Evolutionary conservation across 1,140 invertebrate species (phyloP).

Genomic region (Teleopsis dalmanni): DNA sequence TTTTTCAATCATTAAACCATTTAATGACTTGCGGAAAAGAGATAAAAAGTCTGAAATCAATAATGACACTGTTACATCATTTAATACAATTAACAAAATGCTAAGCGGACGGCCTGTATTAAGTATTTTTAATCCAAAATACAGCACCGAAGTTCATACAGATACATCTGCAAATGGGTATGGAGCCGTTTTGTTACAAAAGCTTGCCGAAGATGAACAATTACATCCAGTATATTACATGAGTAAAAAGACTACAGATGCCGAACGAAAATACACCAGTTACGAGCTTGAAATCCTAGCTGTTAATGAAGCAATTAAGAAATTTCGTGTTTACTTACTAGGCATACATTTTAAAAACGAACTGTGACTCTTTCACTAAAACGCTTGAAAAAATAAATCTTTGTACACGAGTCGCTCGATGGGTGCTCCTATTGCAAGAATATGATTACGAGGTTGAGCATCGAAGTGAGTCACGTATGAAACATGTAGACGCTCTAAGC

Average conservation of each 20-base stretch:
- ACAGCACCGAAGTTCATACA: constrained; percentile 35
- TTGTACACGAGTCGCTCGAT: constrained; percentile 20
- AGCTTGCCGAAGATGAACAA: constrained; percentile 8
- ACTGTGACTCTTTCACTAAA: constrained; percentile 31
- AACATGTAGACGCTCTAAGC: constrained; percentile 7
- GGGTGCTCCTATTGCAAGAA: constrained; percentile 20
- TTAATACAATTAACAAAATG: constrained; percentile 2
- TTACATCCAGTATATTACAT: constrained; percentile 26
- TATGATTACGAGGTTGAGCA: constrained; percentile 23
- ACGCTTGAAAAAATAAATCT: constrained; percentile 27
- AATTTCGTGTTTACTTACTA: constrained; percentile 19
- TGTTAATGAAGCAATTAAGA: constrained; percentile 37
- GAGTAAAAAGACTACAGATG: constrained; percentile 28
- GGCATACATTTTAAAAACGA: constrained; percentile 14
- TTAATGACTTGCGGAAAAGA: constrained; percentile 8
- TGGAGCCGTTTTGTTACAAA: constrained; percentile 31
- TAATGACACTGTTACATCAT: not conserved
- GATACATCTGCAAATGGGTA: constrained; percentile 28
- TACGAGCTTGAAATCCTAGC: constrained; percentile 25
- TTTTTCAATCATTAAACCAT: constrained; percentile 16
- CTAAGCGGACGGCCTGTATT: constrained; percentile 30
- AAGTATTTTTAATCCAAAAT: constrained; percentile 24
- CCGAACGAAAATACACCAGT: constrained; percentile 43
- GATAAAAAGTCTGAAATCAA: not conserved
- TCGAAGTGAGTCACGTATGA: constrained; percentile 12